Percentiles rank a stretch among this genome's conserved stretches.
Evolutionary conservation across 2,888 invertebrate species (phyloP).

Genomic region (Calameuta idolon): DNA sequence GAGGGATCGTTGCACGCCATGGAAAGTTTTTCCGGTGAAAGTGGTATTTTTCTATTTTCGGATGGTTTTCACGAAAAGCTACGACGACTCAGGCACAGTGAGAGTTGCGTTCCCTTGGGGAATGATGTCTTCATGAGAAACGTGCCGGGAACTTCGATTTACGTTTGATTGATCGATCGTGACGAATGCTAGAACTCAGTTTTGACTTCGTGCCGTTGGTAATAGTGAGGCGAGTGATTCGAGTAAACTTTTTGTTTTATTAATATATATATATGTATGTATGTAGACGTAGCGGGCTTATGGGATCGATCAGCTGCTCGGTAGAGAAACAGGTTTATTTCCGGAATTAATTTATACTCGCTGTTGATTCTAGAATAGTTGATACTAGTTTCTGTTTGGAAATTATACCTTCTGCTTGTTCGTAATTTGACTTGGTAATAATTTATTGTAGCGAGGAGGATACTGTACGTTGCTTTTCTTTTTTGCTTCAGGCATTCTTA

Average conservation of each 20-base stretch:
- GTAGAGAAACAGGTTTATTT: background rate
- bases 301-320: too few relatives aligned
- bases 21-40: background rate
- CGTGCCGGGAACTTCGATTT: background rate
- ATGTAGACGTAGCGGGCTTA: too few relatives aligned
- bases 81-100: background rate
- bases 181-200: background rate
- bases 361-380: background rate
- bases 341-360: background rate
- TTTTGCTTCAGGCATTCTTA: constrained; percentile 42
- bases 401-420: background rate
- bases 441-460: background rate
- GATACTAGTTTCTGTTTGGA: background rate
- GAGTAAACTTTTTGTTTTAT: too few relatives aligned
- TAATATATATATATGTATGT: too few relatives aligned
- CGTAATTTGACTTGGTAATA: background rate
- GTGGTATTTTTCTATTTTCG: background rate
- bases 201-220: background rate
- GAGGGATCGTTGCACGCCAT: background rate
- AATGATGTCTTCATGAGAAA: background rate
- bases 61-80: background rate
- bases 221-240: background rate
- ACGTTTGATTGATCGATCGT: background rate
- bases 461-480: background rate
- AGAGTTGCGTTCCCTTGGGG: background rate